Conservation (phyloP, 2,797 vertebrate species). For the Acestrorhynchus altus region DNA sequence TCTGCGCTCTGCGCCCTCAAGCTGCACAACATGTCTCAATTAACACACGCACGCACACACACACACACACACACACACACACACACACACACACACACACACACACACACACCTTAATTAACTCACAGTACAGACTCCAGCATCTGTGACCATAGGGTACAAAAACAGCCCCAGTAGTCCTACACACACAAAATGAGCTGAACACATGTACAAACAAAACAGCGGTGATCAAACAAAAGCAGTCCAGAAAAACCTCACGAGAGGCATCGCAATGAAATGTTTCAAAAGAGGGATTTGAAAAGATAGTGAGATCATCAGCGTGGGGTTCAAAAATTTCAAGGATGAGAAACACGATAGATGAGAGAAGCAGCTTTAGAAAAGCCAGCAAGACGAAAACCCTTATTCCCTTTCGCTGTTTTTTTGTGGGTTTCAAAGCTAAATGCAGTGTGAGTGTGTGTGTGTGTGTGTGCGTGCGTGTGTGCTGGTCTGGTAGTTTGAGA, state of each 20-base stretch:
- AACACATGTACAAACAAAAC: neutral
- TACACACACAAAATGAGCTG: neutral
- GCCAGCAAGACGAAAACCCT: too few relatives aligned
- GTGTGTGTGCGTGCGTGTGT: too few relatives aligned
- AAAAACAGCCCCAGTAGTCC: conserved; percentile 2
- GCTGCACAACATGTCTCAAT: conserved; percentile 69
- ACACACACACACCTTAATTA: conserved; percentile 16
- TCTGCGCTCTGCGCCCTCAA: conserved; percentile 52
- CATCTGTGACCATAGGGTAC: neutral
- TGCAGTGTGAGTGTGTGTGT: too few relatives aligned
- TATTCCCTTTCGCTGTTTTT: too few relatives aligned
- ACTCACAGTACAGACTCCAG: conserved; percentile 1
- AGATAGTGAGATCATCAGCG: neutral
- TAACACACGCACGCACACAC: conserved; percentile 53
- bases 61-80: conserved; percentile 18
- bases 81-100: conserved; percentile 12
- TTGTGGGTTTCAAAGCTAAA: too few relatives aligned
- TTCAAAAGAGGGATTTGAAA: neutral
- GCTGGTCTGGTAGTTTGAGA: too few relatives aligned
- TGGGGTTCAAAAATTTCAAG: neutral
- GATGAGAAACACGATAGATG: neutral
- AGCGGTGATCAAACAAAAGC: neutral
- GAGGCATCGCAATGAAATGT: neutral
- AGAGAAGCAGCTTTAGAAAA: neutral
- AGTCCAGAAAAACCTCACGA: neutral